These are phyloP conservation scores for Eurosta solidaginis DNA, from an alignment of 1,140 invertebrate species.

Conservation along the genomic window DNA sequence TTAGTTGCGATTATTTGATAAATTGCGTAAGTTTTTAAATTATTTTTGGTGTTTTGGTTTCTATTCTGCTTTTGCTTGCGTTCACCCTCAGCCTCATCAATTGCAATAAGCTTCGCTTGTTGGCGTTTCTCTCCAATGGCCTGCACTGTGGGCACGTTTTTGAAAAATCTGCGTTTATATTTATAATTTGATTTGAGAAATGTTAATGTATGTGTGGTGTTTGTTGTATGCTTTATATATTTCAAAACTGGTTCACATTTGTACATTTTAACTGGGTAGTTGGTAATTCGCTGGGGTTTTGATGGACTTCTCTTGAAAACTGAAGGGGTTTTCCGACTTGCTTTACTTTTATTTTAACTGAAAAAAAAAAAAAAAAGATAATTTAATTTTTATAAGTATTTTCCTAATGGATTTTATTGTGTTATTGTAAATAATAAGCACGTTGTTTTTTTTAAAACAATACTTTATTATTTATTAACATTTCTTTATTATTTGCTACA, in stretches of 20 bases:
- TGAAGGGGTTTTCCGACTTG: background rate
- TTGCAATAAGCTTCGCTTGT: background rate
- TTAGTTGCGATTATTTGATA: slow-evolving; percentile 20
- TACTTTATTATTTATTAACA: too few species aligned
- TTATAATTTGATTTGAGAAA: slow-evolving; percentile 59
- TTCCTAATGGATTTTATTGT: too few species aligned
- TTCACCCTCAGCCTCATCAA: background rate
- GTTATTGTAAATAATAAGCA: too few species aligned
- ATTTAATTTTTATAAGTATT: too few species aligned
- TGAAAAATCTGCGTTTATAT: slow-evolving; percentile 50
- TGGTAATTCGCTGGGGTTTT: background rate
- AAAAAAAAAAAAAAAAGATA: background rate
- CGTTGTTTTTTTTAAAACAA: too few species aligned
- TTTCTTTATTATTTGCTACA: too few species aligned
- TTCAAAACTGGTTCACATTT: background rate
- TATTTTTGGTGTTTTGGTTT: slow-evolving; percentile 3
- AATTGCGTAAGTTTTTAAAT: slow-evolving; percentile 10
- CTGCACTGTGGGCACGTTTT: background rate
- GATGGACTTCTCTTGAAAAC: background rate
- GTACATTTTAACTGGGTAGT: background rate
- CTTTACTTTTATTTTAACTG: background rate
- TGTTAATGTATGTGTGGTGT: slow-evolving; percentile 40
- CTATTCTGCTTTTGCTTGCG: background rate
- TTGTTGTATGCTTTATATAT: background rate
- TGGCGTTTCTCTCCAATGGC: background rate